phyloP scores from a whole-genome alignment of 1,140 invertebrate genomes.

The Papilio dardanus region DNA sequence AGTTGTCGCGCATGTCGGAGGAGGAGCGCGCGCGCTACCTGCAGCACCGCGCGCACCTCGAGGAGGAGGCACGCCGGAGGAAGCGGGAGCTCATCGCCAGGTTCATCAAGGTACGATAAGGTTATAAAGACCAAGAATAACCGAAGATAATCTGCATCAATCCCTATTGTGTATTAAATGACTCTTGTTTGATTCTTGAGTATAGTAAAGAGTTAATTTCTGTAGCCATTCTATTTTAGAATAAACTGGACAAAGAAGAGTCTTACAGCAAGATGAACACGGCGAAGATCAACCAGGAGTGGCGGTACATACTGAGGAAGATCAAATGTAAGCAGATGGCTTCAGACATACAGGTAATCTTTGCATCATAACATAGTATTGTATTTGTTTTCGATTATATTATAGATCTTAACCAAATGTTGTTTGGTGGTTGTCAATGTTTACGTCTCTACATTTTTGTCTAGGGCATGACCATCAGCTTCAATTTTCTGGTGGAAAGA shows the following conservation, averaged over 20 bases:
- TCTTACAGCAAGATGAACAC: constrained; percentile 89
- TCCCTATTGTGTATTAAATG: no score
- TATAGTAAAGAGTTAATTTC: no score
- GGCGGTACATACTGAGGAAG: constrained; percentile 88
- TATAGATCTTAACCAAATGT: no score
- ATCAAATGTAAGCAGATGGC: constrained; percentile 89
- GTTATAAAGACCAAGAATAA: no score
- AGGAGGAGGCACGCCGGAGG: constrained; percentile 88
- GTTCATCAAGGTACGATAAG: constrained; percentile 87
- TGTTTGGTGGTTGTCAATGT: no score
- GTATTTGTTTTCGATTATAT: no score
- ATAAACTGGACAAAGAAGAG: constrained; percentile 91
- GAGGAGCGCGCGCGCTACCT: constrained; percentile 89
- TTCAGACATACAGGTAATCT: constrained; percentile 84
- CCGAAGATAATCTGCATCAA: no score
- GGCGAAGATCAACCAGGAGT: constrained; percentile 92
- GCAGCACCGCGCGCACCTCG: constrained; percentile 89
- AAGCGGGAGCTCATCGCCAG: constrained; percentile 90
- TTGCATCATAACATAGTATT: no score
- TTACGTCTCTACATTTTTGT: background rate
- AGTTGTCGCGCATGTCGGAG: constrained; percentile 91
- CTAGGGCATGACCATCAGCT: constrained; percentile 83
- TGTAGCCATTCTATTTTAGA: constrained; percentile 83
- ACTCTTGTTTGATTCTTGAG: no score
- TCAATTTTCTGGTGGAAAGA: constrained; percentile 83